Conservation (phyloP, 2,888 invertebrate species). For the Tillus elongatus region DNA sequence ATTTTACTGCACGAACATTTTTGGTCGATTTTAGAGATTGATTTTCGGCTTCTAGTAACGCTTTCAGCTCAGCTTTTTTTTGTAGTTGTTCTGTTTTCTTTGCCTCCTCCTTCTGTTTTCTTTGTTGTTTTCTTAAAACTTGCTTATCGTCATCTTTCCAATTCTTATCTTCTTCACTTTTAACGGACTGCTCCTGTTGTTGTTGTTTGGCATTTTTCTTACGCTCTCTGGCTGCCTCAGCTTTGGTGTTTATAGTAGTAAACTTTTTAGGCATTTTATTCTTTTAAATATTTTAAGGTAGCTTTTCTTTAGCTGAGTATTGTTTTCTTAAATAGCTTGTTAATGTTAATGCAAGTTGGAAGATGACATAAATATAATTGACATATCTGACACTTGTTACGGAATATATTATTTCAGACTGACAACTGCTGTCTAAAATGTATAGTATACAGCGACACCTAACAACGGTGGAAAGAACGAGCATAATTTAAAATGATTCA, state of each 20-base stretch:
- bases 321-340: no score
- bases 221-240: not conserved
- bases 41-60: not conserved
- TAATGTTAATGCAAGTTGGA: no score
- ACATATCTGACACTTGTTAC: no score
- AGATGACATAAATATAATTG: no score
- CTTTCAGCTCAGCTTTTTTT: not conserved
- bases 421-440: no score
- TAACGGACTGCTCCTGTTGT: not conserved
- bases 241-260: not conserved
- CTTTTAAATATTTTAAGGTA: no score
- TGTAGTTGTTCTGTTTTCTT: not conserved
- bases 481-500: no score
- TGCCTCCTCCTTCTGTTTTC: constrained; percentile 34
- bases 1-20: not conserved
- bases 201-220: not conserved
- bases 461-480: no score
- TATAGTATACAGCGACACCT: no score
- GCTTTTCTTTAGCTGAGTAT: no score
- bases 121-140: constrained; percentile 55
- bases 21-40: not conserved
- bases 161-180: constrained; percentile 48
- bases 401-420: no score
- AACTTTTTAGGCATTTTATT: constrained; percentile 1
- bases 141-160: constrained; percentile 84